Base-by-base conservation (phyloP, 2,888 invertebrate species). In the Parthenolecanium corni region DNA sequence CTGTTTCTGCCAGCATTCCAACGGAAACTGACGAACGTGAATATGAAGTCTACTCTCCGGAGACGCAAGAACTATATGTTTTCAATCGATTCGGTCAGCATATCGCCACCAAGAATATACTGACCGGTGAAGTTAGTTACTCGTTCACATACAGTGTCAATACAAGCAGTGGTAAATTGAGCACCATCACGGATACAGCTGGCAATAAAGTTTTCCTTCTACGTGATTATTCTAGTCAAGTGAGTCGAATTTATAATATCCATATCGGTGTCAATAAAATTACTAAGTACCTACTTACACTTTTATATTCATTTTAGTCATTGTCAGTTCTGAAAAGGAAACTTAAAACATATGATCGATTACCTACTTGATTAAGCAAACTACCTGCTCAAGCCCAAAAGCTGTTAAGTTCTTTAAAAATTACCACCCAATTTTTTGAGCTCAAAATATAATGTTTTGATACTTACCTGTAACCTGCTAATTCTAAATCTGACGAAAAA, bases 1-100 rank as follows among this genome's bases (percentile, higher is more conserved):
- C 89, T 0, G 89, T 91, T 0, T 89, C 86, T 82, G 88, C 90
- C 0, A 89, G 89, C 70, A 89, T 91, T 65, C 91, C 91, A 0
- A 89, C 89, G 68, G 86, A 89, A 0, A 88, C 87, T 69, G 80
- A 83, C 1, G 81, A 86, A 0, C 78, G 90, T 49, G 89, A 91
- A 71, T 97, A 95, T 72, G 91, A 94, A 73, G 92, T 98, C 64
- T 90, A 89, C 70, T 91, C 93, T 0, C 90, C 95, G 0, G 79
- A 70, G 68, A 90, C 92, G 2, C 94, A 95, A 74, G 96, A 96
- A 74, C 86, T 91, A 65, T 93, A 92, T 70, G 83, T 92, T 23
- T 93, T 93, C 76, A 93, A 93, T 70, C 78, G 91, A 68, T 92
- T 93, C 71, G 97, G 97, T 0, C 95, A 95, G 72, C 97, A 97